Percentiles rank a stretch among this genome's conserved stretches.
Evolutionary conservation across 2,888 invertebrate species (phyloP).

Genomic region (Alsophila aescularia): DNA sequence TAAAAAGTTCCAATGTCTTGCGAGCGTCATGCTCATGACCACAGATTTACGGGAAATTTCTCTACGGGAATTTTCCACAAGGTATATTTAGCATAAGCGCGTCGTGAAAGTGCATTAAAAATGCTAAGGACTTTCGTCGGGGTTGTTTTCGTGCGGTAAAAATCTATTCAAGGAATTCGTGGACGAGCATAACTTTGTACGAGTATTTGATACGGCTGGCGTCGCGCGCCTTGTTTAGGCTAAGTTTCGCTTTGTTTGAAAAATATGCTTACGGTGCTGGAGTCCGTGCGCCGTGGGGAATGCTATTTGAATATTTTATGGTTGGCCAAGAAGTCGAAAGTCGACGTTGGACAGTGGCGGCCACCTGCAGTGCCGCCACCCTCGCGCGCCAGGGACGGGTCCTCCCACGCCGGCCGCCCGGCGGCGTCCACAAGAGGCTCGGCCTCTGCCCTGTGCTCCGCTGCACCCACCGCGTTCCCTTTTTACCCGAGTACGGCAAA

Average conservation of each 20-base stretch:
- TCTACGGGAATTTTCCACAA: too few relatives aligned
- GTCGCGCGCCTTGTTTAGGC: slow-evolving; percentile 11
- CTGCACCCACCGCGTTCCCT: slow-evolving; percentile 39
- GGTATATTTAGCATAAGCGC: too few relatives aligned
- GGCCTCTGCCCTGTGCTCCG: slow-evolving; percentile 31
- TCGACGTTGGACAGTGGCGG: slow-evolving; percentile 5
- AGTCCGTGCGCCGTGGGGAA: slow-evolving; percentile 9
- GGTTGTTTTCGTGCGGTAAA: not conserved
- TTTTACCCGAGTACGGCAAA: slow-evolving; percentile 28
- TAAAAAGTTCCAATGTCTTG: too few relatives aligned
- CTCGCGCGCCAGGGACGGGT: slow-evolving; percentile 45
- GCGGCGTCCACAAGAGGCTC: not conserved
- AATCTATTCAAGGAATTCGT: not conserved
- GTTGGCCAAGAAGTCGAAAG: slow-evolving; percentile 40
- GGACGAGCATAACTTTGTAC: not conserved
- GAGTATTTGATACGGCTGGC: not conserved
- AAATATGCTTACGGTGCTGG: slow-evolving; percentile 2
- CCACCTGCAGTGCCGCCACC: slow-evolving; percentile 38
- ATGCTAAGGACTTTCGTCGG: not conserved
- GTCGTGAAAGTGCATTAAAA: slow-evolving; percentile 5
- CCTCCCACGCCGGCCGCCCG: slow-evolving; percentile 52
- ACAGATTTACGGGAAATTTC: too few relatives aligned
- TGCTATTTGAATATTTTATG: slow-evolving; percentile 28
- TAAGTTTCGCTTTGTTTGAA: slow-evolving; percentile 19
- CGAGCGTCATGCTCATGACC: too few relatives aligned